Evolutionary conservation across 2,888 invertebrate genomes (phyloP).

Genomic region (Ashinkailepas kermadecensis): DNA sequence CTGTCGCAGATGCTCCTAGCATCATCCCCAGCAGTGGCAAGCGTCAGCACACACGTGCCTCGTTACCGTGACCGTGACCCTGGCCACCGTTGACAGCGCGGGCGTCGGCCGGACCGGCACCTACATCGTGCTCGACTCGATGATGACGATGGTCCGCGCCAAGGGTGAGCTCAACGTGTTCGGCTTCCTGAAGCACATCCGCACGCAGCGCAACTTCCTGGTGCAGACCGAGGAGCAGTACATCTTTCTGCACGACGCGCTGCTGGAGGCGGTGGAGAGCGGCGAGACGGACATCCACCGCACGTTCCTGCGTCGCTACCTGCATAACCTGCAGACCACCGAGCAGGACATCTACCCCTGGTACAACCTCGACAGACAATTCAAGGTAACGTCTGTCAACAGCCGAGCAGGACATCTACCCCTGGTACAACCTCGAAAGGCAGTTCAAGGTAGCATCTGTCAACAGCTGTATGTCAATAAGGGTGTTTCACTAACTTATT

Average conservation of each 20-base stretch:
- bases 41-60: too few relatives aligned
- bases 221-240: conserved; percentile 99
- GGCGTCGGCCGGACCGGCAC: conserved; percentile 95
- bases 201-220: conserved; percentile 88
- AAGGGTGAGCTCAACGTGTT: conserved; percentile 81
- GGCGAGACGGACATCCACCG: conserved; percentile 70
- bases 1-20: too few relatives aligned
- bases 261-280: conserved; percentile 84
- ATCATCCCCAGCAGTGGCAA: too few relatives aligned
- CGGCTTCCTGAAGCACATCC: conserved; percentile 88
- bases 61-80: too few relatives aligned
- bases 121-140: conserved; percentile 91
- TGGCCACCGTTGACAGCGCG: conserved; percentile 54
- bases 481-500: too few relatives aligned
- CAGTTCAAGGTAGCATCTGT: conserved; percentile 61
- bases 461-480: conserved; percentile 35
- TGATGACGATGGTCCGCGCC: conserved; percentile 81
- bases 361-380: conserved; percentile 58
- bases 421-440: conserved; percentile 50
- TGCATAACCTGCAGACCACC: conserved; percentile 43
- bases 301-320: conserved; percentile 47
- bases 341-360: conserved; percentile 35
- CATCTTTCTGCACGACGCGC: conserved; percentile 93
- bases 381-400: conserved; percentile 53
- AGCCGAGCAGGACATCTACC: conserved; percentile 33